Evolutionary conservation across 2,888 invertebrate genomes (phyloP).

Genomic region (Sarcophaga caerulescens): DNA sequence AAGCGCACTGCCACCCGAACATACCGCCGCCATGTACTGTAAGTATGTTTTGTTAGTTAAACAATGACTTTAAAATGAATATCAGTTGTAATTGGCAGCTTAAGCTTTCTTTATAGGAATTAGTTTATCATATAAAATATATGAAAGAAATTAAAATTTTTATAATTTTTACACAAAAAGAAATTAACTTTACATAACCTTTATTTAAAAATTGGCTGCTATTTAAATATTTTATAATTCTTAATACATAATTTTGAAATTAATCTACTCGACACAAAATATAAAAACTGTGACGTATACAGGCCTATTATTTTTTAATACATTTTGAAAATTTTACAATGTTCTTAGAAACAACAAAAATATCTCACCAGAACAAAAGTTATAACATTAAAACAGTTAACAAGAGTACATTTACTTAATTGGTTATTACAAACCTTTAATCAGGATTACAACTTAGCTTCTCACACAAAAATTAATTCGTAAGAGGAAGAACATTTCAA

Average conservation of each 20-base stretch:
- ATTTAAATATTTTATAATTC: constrained; percentile 8
- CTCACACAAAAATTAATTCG: too few relatives aligned
- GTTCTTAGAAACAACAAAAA: too few relatives aligned
- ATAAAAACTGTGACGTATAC: too few relatives aligned
- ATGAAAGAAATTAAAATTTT: neutral
- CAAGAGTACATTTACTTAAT: too few relatives aligned
- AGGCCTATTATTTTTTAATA: too few relatives aligned
- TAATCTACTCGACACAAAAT: constrained; percentile 30
- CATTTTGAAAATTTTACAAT: too few relatives aligned
- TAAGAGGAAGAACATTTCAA: too few relatives aligned
- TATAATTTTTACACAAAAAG: constrained; percentile 15
- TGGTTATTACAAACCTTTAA: too few relatives aligned
- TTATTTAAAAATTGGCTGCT: constrained; percentile 32
- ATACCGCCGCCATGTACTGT: constrained; percentile 81
- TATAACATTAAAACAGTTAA: too few relatives aligned
- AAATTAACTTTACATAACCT: constrained; percentile 19
- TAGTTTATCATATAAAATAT: neutral
- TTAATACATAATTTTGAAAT: neutral
- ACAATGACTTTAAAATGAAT: constrained; percentile 8
- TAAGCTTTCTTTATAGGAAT: constrained; percentile 34
- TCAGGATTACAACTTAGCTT: too few relatives aligned
- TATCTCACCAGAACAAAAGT: too few relatives aligned
- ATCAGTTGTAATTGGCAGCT: constrained; percentile 58
- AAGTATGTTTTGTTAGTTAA: constrained; percentile 73
- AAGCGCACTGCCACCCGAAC: constrained; percentile 86